Base-by-base conservation (phyloP, 2,797 vertebrate genomes). In the Hippopotamyrus pictus region DNA sequence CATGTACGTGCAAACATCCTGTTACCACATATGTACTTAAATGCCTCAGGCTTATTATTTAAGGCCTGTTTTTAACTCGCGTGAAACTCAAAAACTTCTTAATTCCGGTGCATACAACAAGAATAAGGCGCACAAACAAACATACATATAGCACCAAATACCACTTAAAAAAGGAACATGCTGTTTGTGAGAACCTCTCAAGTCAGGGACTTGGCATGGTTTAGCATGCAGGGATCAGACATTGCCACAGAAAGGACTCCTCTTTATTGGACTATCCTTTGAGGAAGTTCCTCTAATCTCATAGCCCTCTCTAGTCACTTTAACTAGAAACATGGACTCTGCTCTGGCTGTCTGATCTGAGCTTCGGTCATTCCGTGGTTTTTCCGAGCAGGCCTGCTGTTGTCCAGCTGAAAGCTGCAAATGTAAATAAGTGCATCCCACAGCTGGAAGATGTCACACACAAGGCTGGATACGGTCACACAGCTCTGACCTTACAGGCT, bases 231-330 rank as follows among this genome's bases (percentile, higher is more conserved):
- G 48, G 46, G 29, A 57, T 57, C 84, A 86, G 82, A 29, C 46
- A 14, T 2, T n/a, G 19, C 46, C 50, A 37, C 73, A 57, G 17
- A 54, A 54, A 51, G 3, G 44, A 73, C 84, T 14, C 46, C 14
- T 11, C 51, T 54, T 22, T 46, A 33, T 17, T 22, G 62, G 29
- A 65, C 12, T 14, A 46, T 94, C 51, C 51, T 8, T 17, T 37
- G 17, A 86, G 73, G n/a, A 22, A 48, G 50, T 53, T 82, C 53
- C 83, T 88, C 86, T 76, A 84, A 90, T 12, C n/a, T 57, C 22
- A 90, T 86, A 5, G 33, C 11, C 12, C 50, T 22, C 37, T 9
- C 8, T 8, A 25, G 44, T 50, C 59, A 59, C 33, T 3, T 62
- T 59, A 86, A 86, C 65, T 57, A 14, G 22, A 73, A 51, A 22